These are phyloP conservation scores for Propithecus perrieri DNA, from an alignment of 2,797 vertebrate species.

Conservation along the genomic window DNA sequence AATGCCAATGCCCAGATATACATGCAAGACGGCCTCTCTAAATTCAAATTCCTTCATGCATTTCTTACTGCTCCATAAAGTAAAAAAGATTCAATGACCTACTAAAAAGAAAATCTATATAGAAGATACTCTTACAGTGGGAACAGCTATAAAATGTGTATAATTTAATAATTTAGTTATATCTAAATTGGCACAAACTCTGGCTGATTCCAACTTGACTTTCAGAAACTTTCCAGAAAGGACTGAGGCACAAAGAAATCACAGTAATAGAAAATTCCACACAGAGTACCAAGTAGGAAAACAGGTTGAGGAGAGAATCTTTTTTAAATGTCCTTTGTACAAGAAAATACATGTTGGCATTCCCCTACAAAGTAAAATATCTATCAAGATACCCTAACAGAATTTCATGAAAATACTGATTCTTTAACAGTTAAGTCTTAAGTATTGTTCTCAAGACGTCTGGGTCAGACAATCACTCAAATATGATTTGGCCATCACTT, in stretches of 20 bases:
- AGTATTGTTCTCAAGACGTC: neutral
- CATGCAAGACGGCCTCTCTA: slow-evolving; percentile 41
- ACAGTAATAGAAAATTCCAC: neutral
- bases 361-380: neutral
- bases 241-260: neutral
- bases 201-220: slow-evolving; percentile 45
- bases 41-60: slow-evolving; percentile 66
- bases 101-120: slow-evolving; percentile 32
- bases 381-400: neutral
- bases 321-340: neutral
- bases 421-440: neutral
- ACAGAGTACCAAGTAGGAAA: neutral
- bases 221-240: slow-evolving; percentile 51
- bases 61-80: slow-evolving; percentile 70
- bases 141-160: slow-evolving; percentile 46
- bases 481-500: neutral
- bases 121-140: slow-evolving; percentile 1
- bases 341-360: neutral
- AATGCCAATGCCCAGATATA: slow-evolving; percentile 65
- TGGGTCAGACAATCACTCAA: slow-evolving; percentile 8
- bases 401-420: slow-evolving; percentile 20
- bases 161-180: slow-evolving; percentile 52
- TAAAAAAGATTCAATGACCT: slow-evolving; percentile 59
- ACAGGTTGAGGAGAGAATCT: neutral
- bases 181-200: slow-evolving; percentile 3